These are phyloP conservation scores for Progne subis DNA, from an alignment of 2,113 vertebrate genomes.

Conservation along the genomic window DNA sequence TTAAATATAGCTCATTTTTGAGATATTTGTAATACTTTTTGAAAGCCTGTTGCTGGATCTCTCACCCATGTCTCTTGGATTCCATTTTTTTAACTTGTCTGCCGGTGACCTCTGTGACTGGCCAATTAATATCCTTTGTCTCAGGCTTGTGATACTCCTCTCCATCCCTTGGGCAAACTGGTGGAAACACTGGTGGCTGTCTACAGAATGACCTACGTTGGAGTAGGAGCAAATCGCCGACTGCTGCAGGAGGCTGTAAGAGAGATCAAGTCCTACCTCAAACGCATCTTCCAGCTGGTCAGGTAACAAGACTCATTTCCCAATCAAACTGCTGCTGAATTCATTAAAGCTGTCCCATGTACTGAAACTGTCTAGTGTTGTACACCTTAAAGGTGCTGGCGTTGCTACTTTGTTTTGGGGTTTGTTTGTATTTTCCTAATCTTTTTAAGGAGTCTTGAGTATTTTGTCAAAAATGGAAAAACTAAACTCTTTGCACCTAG, in stretches of 20 bases:
- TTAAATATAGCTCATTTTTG: neutral
- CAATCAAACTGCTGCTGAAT: neutral
- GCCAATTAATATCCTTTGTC: neutral
- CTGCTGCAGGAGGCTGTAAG: slow-evolving; percentile 91
- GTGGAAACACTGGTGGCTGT: slow-evolving; percentile 92
- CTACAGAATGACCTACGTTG: slow-evolving; percentile 97
- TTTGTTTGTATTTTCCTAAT: neutral
- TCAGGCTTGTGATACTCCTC: slow-evolving; percentile 95
- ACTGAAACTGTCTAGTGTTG: neutral
- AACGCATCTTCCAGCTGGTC: slow-evolving; percentile 90
- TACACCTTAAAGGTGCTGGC: neutral
- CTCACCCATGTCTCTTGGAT: neutral
- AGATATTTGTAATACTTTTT: neutral
- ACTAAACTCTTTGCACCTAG: neutral
- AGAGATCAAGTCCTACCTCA: slow-evolving; percentile 96
- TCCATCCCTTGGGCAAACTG: slow-evolving; percentile 91
- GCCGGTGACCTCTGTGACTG: neutral
- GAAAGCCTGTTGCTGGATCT: neutral
- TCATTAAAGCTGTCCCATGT: neutral
- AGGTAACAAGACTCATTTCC: slow-evolving; percentile 71
- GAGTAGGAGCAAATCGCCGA: slow-evolving; percentile 93
- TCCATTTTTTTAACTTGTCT: neutral
- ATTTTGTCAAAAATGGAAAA: neutral
- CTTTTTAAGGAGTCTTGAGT: neutral
- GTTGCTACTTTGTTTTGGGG: neutral